Evolutionary conservation across 2,797 vertebrate genomes (phyloP).

Genomic region (Brotogeris chrysoptera): DNA sequence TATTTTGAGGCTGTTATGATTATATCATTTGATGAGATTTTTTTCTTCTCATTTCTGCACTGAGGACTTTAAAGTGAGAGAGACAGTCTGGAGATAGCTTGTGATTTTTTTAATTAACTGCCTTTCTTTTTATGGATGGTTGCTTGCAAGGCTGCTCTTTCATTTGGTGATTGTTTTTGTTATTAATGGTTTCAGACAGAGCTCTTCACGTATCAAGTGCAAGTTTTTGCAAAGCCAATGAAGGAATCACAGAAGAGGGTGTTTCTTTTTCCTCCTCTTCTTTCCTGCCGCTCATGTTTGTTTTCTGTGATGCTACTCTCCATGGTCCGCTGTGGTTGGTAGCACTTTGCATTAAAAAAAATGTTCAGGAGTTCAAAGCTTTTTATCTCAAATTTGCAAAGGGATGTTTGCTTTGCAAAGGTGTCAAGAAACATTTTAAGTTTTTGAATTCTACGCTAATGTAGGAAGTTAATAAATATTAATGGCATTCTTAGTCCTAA

Average conservation of each 20-base stretch:
- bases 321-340: constrained; percentile 29
- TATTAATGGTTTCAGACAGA: constrained; percentile 65
- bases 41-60: constrained; percentile 45
- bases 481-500: not conserved
- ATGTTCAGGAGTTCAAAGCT: constrained; percentile 8
- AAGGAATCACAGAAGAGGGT: constrained; percentile 10
- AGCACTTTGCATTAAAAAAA: constrained; percentile 43
- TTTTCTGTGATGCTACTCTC: constrained; percentile 43
- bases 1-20: constrained; percentile 70
- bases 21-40: constrained; percentile 65
- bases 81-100: constrained; percentile 57
- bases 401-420: constrained; percentile 20
- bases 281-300: constrained; percentile 29
- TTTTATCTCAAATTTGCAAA: constrained; percentile 51
- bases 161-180: constrained; percentile 66
- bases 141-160: constrained; percentile 64
- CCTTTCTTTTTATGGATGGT: constrained; percentile 63
- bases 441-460: not conserved
- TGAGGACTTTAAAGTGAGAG: constrained; percentile 56
- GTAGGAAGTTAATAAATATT: not conserved
- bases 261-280: not conserved
- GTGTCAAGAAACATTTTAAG: constrained; percentile 14
- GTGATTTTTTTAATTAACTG: constrained; percentile 67
- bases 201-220: constrained; percentile 39
- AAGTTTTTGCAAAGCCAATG: constrained; percentile 23